Evolutionary conservation across 2,113 vertebrate species (phyloP).

Genomic region (Globicephala melas): DNA sequence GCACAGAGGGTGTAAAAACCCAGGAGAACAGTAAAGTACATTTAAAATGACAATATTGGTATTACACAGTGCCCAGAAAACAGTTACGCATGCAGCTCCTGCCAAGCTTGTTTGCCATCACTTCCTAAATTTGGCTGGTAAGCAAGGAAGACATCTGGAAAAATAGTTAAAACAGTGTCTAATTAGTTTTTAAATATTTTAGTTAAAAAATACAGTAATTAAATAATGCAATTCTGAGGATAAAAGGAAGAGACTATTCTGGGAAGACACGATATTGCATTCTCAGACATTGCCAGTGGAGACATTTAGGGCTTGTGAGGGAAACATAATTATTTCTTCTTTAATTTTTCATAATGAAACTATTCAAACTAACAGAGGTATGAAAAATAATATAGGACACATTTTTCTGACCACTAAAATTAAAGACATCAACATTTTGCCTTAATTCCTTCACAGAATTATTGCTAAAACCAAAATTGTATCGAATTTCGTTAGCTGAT

Average conservation of each 20-base stretch:
- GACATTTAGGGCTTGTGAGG: neutral
- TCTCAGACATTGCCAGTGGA: slow-evolving; percentile 6
- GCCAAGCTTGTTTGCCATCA: slow-evolving; percentile 58
- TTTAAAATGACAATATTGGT: slow-evolving; percentile 54
- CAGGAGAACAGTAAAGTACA: slow-evolving; percentile 57
- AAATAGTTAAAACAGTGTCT: slow-evolving; percentile 72
- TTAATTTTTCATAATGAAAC: slow-evolving; percentile 47
- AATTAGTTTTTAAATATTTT: slow-evolving; percentile 76
- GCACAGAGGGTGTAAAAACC: slow-evolving; percentile 19
- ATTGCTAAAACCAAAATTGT: slow-evolving; percentile 33
- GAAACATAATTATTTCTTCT: slow-evolving; percentile 36
- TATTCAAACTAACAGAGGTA: slow-evolving; percentile 6
- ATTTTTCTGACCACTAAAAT: neutral
- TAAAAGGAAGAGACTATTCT: slow-evolving; percentile 42
- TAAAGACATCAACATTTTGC: neutral
- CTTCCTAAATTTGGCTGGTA: slow-evolving; percentile 68
- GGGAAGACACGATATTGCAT: neutral
- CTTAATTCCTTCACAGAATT: neutral
- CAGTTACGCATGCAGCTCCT: slow-evolving; percentile 24
- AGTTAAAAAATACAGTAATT: slow-evolving; percentile 64
- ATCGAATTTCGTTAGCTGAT: neutral
- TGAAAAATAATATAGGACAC: slow-evolving; percentile 23
- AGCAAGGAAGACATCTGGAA: slow-evolving; percentile 70
- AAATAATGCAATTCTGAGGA: slow-evolving; percentile 55
- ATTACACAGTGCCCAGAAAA: slow-evolving; percentile 41